Base-by-base conservation (phyloP, 2,797 vertebrate species). In the Heliangelus exortis region DNA sequence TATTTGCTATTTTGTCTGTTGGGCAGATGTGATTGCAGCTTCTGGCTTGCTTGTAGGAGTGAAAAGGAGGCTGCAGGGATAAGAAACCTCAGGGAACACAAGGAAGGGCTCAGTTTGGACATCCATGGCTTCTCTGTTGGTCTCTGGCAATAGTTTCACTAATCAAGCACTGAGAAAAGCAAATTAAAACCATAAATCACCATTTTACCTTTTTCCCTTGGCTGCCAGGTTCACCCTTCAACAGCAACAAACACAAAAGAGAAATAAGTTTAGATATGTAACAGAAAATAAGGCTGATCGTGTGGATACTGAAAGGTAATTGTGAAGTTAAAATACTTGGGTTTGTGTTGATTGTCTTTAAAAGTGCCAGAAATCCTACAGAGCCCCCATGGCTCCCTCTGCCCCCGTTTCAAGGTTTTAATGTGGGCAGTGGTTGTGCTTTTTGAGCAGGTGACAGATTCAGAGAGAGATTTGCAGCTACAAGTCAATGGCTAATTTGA, bases 121-220 rank as follows among this genome's bases (percentile, higher is more conserved):
- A 68, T 26, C 36, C 41, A 12, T 0, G 0, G 13, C 34, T 43
- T 41, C 57, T 41, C 22, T 54, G 41, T 10, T 5, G 5, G 19
- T 5, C 62, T n/a, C 61, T 61, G 39, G 19, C 61, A 78, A 6
- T 4, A 8, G 12, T 43, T 51, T 81, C 22, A 34, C 15, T 2
- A 22, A 18, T 1, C 13, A 5, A 81, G 47, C 51, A 72, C 22
- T 21, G 6, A 62, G 18, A 5, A 7, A 41, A 78, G 3, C 1
- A 4, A 8, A 1, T 7, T 15, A 33, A 47, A 22, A 20, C 45
- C 21, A 34, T 21, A 28, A 51, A 50, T 9, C 17, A 53, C 13
- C 3, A 5, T 33, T 75, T 97, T 91, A 97, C 97, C 96, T 98
- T 97, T 88, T 92, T 92, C 21, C 97, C 97, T 84, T 95, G 97